Evolutionary conservation across 2,888 invertebrate species (phyloP), one percentile per base, ranked within the genome.

Genomic region (Gandaritis pyraliata): DNA sequence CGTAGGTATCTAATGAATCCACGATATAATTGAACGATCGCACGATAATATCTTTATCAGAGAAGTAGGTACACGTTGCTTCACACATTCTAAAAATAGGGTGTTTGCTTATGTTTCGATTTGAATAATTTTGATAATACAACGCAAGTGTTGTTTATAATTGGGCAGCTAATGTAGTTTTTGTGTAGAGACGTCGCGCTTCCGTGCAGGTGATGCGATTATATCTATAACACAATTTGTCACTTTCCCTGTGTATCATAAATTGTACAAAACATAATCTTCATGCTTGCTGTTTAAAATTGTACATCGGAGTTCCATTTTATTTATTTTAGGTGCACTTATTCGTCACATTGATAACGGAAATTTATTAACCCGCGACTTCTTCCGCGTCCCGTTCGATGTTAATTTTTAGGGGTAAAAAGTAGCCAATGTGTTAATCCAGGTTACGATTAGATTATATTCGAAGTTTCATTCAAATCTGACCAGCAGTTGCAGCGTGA

Each of bases 191-290:
- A 7, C 71, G 77, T 72, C 72, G 69, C 82, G 86, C 88, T 90
- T 91, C 90, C 90, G 88, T 83, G 85, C 91, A 91, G 90, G 90
- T 90, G 90, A 87, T 13, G 61, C 70, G 90, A 89, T 90, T 80
- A 73, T 78, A 87, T 87, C 87, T 76, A 72, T 71, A 74, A 83
- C 85, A 85, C 76, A 76, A 76, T 86, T 87, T 85, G 82, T 84
- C 82, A 86, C 86, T 83, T 78, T 75, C 70, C 68, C 74, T 72
- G 77, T 78, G 73, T 68, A 71, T 68, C 58, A 56, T 51, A 50
- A 58, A 62, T 50, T 57, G 33, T 56, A 61, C 56, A 54, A 54
- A 57, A 43, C 45, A 45, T 29, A 12, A 16, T 18, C n/a, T 54
- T 46, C 33, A 36, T n/a, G 41, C 16, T 11, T 52, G 41, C 13